These are phyloP conservation scores for Mycalesis mineus DNA, from an alignment of 2,888 invertebrate genomes.

Conservation along the genomic window DNA sequence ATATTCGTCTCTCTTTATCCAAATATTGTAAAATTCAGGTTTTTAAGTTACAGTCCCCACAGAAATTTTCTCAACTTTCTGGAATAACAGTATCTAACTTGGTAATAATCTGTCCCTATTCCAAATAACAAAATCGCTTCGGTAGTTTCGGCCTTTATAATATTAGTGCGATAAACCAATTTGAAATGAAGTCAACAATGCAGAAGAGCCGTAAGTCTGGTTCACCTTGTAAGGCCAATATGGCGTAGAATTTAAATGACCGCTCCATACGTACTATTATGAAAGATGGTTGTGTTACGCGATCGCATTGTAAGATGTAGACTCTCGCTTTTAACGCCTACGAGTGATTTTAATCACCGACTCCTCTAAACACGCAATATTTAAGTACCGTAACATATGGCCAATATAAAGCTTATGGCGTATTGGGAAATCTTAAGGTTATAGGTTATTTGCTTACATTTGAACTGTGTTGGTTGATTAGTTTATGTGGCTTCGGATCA, in stretches of 20 bases:
- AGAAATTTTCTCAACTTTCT: too few relatives aligned
- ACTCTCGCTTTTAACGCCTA: conserved; percentile 25
- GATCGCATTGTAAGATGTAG: conserved; percentile 5
- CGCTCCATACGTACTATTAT: conserved; percentile 7
- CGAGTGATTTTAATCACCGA: conserved; percentile 20
- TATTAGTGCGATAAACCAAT: background rate
- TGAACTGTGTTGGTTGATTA: too few relatives aligned
- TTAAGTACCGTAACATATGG: conserved; percentile 16
- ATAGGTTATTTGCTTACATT: background rate
- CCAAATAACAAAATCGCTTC: too few relatives aligned
- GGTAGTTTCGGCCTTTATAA: too few relatives aligned
- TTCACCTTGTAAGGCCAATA: conserved; percentile 7
- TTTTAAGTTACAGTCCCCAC: too few relatives aligned
- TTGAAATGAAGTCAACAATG: background rate
- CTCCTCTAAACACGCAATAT: conserved; percentile 19
- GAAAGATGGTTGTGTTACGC: conserved; percentile 10
- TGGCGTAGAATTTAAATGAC: conserved; percentile 3
- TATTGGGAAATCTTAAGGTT: conserved; percentile 2
- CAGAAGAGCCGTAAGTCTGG: background rate
- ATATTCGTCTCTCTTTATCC: too few relatives aligned
- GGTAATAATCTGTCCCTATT: too few relatives aligned
- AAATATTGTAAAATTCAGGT: too few relatives aligned
- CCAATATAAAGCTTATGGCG: background rate
- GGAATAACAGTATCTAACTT: too few relatives aligned
- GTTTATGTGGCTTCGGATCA: too few relatives aligned